phyloP scores from a whole-genome alignment of 1,140 invertebrate species.

The Drosophila melanica region DNA sequence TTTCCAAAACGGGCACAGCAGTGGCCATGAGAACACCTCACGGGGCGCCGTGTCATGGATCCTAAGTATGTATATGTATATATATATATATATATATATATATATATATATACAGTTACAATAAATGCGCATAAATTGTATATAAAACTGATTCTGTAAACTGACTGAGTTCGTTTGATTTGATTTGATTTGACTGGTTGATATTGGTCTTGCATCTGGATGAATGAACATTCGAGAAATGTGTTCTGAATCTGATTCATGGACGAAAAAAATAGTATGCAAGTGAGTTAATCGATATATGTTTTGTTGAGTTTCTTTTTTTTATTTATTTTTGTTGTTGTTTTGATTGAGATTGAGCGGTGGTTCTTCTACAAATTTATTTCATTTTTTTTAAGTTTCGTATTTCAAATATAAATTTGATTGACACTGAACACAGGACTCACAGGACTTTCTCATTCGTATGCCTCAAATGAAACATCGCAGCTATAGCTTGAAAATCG shows the following conservation, averaged over 20 bases:
- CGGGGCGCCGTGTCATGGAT: too few species aligned
- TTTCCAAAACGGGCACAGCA: too few species aligned
- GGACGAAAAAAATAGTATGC: constrained; percentile 37
- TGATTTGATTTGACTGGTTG: constrained; percentile 52
- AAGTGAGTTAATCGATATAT: constrained; percentile 23
- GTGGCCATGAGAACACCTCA: too few species aligned
- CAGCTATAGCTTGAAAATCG: neutral
- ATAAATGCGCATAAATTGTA: constrained; percentile 8
- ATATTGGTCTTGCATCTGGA: constrained; percentile 56
- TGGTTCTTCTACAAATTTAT: constrained; percentile 31
- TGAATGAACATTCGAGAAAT: constrained; percentile 39
- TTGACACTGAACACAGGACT: constrained; percentile 36
- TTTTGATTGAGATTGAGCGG: constrained; percentile 18
- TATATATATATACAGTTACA: neutral
- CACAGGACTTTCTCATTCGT: constrained; percentile 47
- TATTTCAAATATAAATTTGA: constrained; percentile 4
- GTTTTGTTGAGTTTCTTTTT: constrained; percentile 24
- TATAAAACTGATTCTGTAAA: constrained; percentile 43
- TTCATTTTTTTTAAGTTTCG: neutral
- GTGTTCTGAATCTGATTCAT: constrained; percentile 21
- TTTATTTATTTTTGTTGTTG: constrained; percentile 5
- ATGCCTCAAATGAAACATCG: constrained; percentile 17
- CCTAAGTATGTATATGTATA: too few species aligned
- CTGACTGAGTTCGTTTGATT: constrained; percentile 40
- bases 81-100: constrained; percentile 5